Conservation (phyloP, 1,140 invertebrate genomes). For the Ceratina australensis region DNA sequence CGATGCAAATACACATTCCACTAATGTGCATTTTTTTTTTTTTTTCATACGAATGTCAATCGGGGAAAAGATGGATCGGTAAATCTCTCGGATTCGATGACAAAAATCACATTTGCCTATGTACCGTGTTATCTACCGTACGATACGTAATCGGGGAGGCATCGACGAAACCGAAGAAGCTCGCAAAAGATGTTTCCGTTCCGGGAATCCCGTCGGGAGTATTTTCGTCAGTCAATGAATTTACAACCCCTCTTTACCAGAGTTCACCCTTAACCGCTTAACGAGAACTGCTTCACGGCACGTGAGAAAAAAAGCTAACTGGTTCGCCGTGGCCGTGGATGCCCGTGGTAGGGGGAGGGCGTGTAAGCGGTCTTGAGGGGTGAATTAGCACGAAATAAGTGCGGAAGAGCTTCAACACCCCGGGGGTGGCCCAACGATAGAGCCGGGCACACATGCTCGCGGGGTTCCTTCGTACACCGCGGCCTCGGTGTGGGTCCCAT, state of each 20-base stretch:
- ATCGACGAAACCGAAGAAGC: conserved; percentile 44
- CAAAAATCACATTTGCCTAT: no score
- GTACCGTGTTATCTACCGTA: no score
- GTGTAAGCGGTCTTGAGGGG: conserved; percentile 76
- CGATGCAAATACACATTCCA: conserved; percentile 48
- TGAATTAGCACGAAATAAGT: conserved; percentile 78
- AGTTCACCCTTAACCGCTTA: conserved; percentile 72
- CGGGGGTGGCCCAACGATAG: conserved; percentile 51
- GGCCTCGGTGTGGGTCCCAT: conserved; percentile 27
- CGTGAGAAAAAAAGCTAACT: conserved; percentile 76
- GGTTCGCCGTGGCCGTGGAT: conserved; percentile 45
- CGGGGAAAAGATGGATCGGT: not conserved
- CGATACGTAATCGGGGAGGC: not conserved
- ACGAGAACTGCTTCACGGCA: conserved; percentile 76
- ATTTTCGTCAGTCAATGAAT: conserved; percentile 79
- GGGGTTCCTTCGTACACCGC: not conserved
- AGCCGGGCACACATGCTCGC: conserved; percentile 35
- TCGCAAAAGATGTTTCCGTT: conserved; percentile 60
- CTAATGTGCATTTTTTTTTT: conserved; percentile 29
- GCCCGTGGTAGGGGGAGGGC: conserved; percentile 37
- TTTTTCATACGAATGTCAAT: not conserved
- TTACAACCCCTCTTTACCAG: conserved; percentile 75
- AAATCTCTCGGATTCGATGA: not conserved
- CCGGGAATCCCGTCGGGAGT: conserved; percentile 63
- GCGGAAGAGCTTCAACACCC: conserved; percentile 58